Percentiles rank a stretch among this genome's conserved stretches.
phyloP scores from a whole-genome alignment of 2,113 vertebrate species.

The Paradisaea rubra region DNA sequence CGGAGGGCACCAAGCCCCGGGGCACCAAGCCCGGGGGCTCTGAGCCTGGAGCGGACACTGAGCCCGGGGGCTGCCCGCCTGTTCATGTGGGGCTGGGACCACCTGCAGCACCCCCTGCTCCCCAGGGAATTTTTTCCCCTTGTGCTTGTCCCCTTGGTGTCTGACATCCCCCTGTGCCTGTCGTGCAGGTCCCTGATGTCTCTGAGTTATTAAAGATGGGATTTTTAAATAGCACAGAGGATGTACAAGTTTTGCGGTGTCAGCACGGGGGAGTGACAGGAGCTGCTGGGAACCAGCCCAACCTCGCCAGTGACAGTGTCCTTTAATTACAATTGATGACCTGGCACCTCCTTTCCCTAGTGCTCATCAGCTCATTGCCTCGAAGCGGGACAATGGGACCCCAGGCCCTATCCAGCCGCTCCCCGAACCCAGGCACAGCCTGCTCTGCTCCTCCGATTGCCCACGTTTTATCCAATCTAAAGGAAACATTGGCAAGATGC shows the following conservation, averaged over 20 bases:
- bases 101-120: not conserved
- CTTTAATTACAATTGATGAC: not conserved
- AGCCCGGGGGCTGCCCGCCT: accelerated
- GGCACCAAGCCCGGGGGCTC: not conserved
- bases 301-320: not conserved
- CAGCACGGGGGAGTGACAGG: slow-evolving; percentile 14
- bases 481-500: not conserved
- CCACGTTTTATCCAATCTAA: not conserved
- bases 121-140: not conserved
- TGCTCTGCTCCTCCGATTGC: not conserved
- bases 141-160: not conserved
- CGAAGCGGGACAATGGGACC: not conserved
- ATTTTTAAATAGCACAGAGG: not conserved
- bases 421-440: not conserved
- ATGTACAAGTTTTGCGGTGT: not conserved
- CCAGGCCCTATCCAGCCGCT: not conserved
- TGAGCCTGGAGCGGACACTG: not conserved
- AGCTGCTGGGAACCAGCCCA: slow-evolving; percentile 1
- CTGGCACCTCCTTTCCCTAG: not conserved
- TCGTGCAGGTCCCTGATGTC: not conserved
- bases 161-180: not conserved
- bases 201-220: not conserved
- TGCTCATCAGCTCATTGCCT: not conserved
- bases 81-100: not conserved
- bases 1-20: not conserved